phyloP scores from a whole-genome alignment of 1,140 invertebrate genomes.

The Brachionus paranguensis region DNA sequence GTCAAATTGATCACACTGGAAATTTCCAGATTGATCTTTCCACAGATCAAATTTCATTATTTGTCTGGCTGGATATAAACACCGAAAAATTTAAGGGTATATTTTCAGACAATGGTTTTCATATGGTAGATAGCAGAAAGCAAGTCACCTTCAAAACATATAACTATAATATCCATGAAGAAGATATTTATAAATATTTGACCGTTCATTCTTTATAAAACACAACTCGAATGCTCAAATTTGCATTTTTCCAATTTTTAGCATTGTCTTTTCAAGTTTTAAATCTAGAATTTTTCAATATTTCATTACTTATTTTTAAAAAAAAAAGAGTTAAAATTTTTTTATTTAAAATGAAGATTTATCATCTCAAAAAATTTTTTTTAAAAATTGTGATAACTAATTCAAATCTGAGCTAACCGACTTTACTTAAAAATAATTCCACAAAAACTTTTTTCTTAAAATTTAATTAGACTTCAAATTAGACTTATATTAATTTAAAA shows the following conservation, averaged over 20 bases:
- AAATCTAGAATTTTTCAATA: neutral
- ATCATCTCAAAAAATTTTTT: too few relatives aligned
- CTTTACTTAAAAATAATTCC: too few relatives aligned
- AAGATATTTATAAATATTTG: neutral
- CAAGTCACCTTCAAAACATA: neutral
- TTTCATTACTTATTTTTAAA: neutral
- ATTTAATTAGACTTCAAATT: too few relatives aligned
- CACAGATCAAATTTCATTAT: slow-evolving; percentile 60
- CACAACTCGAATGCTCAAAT: neutral
- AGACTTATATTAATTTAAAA: too few relatives aligned
- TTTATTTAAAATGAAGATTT: too few relatives aligned
- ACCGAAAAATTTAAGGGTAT: slow-evolving; percentile 52
- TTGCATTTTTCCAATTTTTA: neutral
- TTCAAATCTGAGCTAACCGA: too few relatives aligned
- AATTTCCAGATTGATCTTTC: slow-evolving; percentile 47
- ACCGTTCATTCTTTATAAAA: neutral
- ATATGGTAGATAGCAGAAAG: slow-evolving; percentile 44
- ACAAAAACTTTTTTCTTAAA: too few relatives aligned
- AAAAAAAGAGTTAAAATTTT: too few relatives aligned
- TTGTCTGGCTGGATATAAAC: slow-evolving; percentile 62
- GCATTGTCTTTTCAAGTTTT: neutral
- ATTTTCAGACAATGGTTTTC: slow-evolving; percentile 66
- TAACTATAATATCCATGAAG: neutral
- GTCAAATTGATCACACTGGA: neutral
- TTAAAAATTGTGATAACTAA: too few relatives aligned